Evolutionary conservation across 2,113 vertebrate genomes (phyloP).

Genomic region (Centropus bengalensis): DNA sequence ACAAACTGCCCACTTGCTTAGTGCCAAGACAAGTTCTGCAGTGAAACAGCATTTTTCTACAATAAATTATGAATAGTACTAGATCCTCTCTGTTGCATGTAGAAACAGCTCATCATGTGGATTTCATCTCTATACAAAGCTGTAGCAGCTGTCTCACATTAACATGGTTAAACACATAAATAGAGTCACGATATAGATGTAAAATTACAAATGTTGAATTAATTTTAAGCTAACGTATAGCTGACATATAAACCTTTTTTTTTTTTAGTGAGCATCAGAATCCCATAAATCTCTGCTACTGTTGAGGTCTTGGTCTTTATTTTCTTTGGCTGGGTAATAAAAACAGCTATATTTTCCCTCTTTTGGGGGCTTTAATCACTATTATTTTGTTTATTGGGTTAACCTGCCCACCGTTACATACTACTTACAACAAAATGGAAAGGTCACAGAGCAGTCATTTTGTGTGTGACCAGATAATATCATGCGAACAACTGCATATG

Average conservation of each 20-base stretch:
- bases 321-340: neutral
- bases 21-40: neutral
- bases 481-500: slow-evolving; percentile 45
- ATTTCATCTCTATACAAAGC: neutral
- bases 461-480: slow-evolving; percentile 1
- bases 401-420: neutral
- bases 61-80: neutral
- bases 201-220: slow-evolving; percentile 12
- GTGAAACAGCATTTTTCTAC: neutral
- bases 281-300: slow-evolving; percentile 17
- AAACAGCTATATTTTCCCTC: slow-evolving; percentile 25
- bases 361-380: slow-evolving; percentile 24
- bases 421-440: neutral
- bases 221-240: slow-evolving; percentile 17
- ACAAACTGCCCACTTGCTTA: neutral
- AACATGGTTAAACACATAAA: slow-evolving; percentile 15
- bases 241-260: neutral
- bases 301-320: neutral
- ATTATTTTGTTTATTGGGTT: slow-evolving; percentile 30
- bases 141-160: slow-evolving; percentile 45
- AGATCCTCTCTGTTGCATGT: neutral
- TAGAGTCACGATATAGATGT: neutral
- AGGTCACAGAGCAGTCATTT: slow-evolving; percentile 40
- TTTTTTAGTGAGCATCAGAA: neutral
- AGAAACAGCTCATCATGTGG: neutral